Evolutionary conservation across 2,113 vertebrate genomes (phyloP).

Genomic region (Pomatorhinus ruficollis): DNA sequence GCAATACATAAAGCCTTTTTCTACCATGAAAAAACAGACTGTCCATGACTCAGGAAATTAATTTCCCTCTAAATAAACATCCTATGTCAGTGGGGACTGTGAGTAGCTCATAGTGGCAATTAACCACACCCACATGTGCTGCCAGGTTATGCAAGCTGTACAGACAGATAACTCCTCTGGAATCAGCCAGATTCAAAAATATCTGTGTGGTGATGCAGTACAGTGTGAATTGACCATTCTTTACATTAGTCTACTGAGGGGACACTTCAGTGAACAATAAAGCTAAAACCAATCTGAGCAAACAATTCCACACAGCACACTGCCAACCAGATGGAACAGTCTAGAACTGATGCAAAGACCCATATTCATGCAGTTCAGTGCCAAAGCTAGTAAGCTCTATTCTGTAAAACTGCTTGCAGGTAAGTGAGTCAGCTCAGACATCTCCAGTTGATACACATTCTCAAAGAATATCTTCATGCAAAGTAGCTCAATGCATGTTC

Average conservation of each 20-base stretch:
- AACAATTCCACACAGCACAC: background rate
- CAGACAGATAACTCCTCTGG: background rate
- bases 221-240: background rate
- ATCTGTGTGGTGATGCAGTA: background rate
- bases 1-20: background rate
- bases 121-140: background rate
- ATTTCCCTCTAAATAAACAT: slow-evolving; percentile 32
- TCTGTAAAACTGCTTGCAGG: background rate
- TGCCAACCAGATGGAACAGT: background rate
- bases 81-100: slow-evolving; percentile 15
- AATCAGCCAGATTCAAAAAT: background rate
- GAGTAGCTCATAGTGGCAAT: slow-evolving; percentile 8
- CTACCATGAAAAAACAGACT: slow-evolving; percentile 4
- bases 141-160: background rate
- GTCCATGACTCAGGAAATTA: slow-evolving; percentile 21
- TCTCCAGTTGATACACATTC: background rate
- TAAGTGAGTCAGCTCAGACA: background rate
- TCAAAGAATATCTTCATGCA: background rate
- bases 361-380: background rate
- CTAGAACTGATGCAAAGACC: background rate
- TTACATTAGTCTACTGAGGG: background rate
- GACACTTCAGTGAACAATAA: background rate
- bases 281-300: background rate
- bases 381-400: background rate
- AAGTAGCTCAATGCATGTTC: background rate